Conservation (phyloP, 2,888 invertebrate species). For the Orthosia incerta region DNA sequence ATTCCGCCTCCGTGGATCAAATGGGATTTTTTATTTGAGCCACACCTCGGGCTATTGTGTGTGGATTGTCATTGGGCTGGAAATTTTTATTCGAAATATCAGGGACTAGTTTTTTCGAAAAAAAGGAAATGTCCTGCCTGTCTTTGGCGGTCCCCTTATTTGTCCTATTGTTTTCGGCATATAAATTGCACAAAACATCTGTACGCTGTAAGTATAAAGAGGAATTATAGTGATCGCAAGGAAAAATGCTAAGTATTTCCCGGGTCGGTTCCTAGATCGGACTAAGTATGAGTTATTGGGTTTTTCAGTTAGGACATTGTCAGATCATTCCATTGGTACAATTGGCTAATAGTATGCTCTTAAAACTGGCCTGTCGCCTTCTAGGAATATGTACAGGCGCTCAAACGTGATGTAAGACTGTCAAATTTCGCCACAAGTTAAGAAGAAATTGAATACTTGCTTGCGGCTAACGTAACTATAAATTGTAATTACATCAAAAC, state of each 20-base stretch:
- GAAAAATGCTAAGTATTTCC: neutral
- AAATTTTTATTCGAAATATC: slow-evolving; percentile 67
- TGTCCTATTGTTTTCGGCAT: neutral
- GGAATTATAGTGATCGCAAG: neutral
- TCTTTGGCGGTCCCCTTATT: neutral
- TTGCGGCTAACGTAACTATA: neutral
- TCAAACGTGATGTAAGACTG: neutral
- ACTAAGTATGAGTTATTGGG: neutral
- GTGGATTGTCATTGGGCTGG: slow-evolving; percentile 77
- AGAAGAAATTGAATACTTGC: neutral
- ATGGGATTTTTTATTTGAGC: slow-evolving; percentile 87
- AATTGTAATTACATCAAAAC: neutral
- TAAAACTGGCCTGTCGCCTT: no score
- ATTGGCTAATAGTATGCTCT: no score
- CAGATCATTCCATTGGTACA: no score
- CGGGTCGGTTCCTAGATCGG: neutral
- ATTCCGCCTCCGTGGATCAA: slow-evolving; percentile 85
- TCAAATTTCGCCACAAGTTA: neutral
- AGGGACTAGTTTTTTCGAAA: neutral
- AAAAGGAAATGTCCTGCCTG: neutral
- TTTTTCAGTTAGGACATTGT: neutral
- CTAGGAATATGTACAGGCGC: neutral
- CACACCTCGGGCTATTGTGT: slow-evolving; percentile 86
- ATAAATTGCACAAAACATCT: no score
- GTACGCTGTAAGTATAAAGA: no score